Base-by-base conservation (phyloP, 2,888 invertebrate species). In the Caenorhabditis sp. region DNA sequence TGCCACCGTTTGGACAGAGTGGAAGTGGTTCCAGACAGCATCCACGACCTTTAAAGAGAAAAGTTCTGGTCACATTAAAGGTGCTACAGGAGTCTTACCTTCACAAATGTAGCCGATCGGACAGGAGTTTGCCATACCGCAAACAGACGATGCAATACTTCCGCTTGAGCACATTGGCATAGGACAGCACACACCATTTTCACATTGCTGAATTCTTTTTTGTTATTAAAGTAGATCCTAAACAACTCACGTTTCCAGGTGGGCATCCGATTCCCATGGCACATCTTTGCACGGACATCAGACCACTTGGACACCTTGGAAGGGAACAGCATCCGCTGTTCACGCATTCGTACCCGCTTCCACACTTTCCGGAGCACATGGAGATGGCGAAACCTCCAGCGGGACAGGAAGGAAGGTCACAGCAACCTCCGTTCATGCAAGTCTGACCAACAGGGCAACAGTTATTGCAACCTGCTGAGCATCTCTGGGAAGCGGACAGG, bases 1-100 rank as follows among this genome's bases (percentile, higher is more conserved):
- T 68, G 15, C 84, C 86, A 17, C 87, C 87, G 59, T 86, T 86
- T 15, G 88, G 88, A 53, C 89, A 89, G 2, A 86, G 65, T 2
- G 88, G 88, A 48, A 88, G 66, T 1, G 87, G 88, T 46, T 88
- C 85, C 7, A 85, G 85, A 45, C 88, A 88, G 52, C 88, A 88
- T n/a, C 87, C 87, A 30, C 85, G 77, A 13, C 85, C 66, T 66
- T n/a, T n/a, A n/a, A 30, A 7, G 46, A 56, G 0, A 52, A 13
- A 52, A 50, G 22, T 24, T 6, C 2, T 27, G 17, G 41, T 50
- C 26, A 27, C 2, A 35, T 35, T 3, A 52, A 41, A 2, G 6
- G 4, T n/a, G n/a, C n/a, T n/a, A n/a, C n/a, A n/a, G n/a, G n/a
- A n/a, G n/a, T n/a, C 15, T n/a, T 26, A 78, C 85, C 85, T 71